Evolutionary conservation across 30 jellyfish, hydroid and myxozoan genomes (phyloP).

Genomic region (Pelagia noctiluca): DNA sequence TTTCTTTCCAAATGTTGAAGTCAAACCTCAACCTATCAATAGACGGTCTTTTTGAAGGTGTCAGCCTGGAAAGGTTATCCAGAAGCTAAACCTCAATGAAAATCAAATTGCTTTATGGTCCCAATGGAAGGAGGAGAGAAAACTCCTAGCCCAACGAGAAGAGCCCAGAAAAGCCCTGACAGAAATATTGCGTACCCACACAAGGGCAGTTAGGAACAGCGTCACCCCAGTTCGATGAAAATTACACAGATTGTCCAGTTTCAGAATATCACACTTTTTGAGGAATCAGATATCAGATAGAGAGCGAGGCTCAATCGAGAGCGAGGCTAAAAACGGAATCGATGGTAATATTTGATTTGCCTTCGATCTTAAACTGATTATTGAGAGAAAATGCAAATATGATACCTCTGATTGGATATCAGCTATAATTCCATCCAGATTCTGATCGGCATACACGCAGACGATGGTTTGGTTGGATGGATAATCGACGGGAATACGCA

Average conservation of each 20-base stretch:
- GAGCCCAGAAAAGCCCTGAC: too few relatives aligned
- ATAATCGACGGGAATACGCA: constrained; percentile 12
- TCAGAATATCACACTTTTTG: too few relatives aligned
- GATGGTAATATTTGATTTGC: neutral
- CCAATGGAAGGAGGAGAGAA: too few relatives aligned
- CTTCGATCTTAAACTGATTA: neutral
- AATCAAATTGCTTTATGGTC: too few relatives aligned
- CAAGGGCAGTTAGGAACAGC: too few relatives aligned
- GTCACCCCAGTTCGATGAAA: neutral
- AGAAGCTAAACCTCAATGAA: neutral
- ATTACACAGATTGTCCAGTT: neutral
- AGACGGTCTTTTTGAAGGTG: neutral
- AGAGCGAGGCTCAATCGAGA: neutral
- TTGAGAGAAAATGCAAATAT: neutral
- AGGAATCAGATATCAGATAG: too few relatives aligned
- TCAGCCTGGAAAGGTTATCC: neutral
- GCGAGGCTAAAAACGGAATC: neutral
- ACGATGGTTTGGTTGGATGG: constrained; percentile 18
- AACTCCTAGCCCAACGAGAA: too few relatives aligned
- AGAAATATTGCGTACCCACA: too few relatives aligned
- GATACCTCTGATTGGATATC: neutral
- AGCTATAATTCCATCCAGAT: constrained; percentile 13
- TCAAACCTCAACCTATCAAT: neutral
- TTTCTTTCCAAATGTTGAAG: neutral
- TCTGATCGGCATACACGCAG: constrained; percentile 36